Conservation (phyloP, 2,113 vertebrate genomes). For the Campylomormyrus numenius region DNA sequence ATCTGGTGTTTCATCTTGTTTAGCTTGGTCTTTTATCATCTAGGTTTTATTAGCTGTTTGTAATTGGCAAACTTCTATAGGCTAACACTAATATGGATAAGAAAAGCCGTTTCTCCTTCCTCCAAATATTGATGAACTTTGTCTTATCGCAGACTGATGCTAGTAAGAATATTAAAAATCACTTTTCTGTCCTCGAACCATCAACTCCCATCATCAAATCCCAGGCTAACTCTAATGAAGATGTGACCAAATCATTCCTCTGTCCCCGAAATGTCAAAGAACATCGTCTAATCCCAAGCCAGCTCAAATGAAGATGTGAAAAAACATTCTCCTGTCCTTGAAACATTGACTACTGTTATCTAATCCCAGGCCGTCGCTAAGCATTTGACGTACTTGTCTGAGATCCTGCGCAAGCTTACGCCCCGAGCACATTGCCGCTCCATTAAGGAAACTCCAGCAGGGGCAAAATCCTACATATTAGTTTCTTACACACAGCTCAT, state of each 20-base stretch:
- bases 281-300: not conserved
- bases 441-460: not conserved
- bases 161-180: not conserved
- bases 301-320: not conserved
- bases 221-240: not conserved
- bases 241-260: not conserved
- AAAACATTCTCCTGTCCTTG: not conserved
- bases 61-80: not conserved
- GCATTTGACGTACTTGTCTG: not conserved
- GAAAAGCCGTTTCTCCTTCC: not conserved
- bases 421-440: not conserved
- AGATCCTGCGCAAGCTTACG: not conserved
- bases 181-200: not conserved
- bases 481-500: not conserved
- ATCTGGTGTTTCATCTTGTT: not conserved
- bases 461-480: not conserved
- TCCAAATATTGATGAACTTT: not conserved
- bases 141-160: not conserved
- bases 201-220: not conserved
- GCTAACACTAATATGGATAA: not conserved
- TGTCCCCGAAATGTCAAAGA: not conserved
- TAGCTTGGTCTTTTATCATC: not conserved
- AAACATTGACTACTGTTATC: not conserved
- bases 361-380: not conserved
- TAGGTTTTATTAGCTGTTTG: not conserved